phyloP scores from a whole-genome alignment of 2,113 vertebrate species.

The Litocranius walleri region DNA sequence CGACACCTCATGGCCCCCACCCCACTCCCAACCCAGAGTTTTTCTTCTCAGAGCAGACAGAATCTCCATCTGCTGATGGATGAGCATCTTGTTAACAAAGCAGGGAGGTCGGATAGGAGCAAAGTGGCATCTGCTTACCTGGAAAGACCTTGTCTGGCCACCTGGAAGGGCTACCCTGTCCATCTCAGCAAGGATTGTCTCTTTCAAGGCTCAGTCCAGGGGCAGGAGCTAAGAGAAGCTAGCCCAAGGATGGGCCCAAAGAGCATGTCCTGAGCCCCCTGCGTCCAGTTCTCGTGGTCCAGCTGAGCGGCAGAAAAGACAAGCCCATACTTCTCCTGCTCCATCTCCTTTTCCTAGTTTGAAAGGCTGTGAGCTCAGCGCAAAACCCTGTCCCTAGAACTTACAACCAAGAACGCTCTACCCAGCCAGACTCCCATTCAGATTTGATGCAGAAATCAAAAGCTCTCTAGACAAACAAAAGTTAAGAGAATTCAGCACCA shows the following conservation, averaged over 20 bases:
- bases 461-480: not conserved
- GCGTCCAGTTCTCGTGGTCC: not conserved
- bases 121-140: not conserved
- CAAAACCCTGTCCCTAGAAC: not conserved
- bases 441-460: not conserved
- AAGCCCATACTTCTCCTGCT: not conserved
- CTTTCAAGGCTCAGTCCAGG: no score
- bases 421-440: not conserved
- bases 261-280: not conserved
- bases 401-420: not conserved
- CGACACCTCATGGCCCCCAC: not conserved
- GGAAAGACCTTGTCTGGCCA: not conserved
- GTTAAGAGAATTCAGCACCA: not conserved
- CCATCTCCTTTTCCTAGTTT: not conserved
- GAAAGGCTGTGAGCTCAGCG: not conserved
- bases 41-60: not conserved
- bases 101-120: not conserved
- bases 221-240: not conserved
- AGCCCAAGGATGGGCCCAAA: not conserved
- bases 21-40: conserved; percentile 13
- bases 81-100: not conserved
- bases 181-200: not conserved
- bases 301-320: not conserved
- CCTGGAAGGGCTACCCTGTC: not conserved
- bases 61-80: not conserved